Evolutionary conservation across 2,888 invertebrate genomes (phyloP).

Genomic region (Nasonovia ribisnigri): DNA sequence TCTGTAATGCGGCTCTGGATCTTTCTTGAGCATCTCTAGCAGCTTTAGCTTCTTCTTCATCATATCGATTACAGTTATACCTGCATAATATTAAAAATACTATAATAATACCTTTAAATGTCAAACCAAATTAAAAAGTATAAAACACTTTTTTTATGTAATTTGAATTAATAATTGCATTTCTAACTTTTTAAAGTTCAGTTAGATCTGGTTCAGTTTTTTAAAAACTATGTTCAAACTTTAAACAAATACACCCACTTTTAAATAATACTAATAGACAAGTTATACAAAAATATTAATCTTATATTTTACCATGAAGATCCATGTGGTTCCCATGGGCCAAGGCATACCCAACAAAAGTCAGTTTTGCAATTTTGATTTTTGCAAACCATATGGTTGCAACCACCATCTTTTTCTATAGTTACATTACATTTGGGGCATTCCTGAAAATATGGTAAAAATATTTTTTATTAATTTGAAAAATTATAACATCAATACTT

Average conservation of each 20-base stretch:
- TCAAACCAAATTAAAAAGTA: no score
- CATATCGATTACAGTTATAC: constrained; percentile 97
- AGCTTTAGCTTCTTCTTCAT: constrained; percentile 96
- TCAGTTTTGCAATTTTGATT: constrained; percentile 98
- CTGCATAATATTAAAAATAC: constrained; percentile 69
- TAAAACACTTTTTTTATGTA: no score
- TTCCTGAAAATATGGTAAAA: constrained; percentile 73
- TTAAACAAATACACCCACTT: no score
- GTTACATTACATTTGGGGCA: constrained; percentile 98
- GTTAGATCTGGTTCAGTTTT: no score
- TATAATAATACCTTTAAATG: neutral
- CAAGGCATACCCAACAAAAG: constrained; percentile 99
- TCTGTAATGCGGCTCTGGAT: constrained; percentile 92
- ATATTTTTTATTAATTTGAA: neutral
- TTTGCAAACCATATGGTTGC: constrained; percentile 99
- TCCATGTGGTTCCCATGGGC: constrained; percentile 98
- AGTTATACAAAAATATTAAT: neutral
- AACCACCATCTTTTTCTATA: constrained; percentile 97
- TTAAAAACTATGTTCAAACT: no score
- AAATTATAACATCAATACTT: neutral
- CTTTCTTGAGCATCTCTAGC: constrained; percentile 96
- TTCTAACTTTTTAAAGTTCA: no score
- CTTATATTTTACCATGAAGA: constrained; percentile 82
- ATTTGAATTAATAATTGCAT: no score
- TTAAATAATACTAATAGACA: neutral